phyloP scores from a whole-genome alignment of 2,113 vertebrate species.

The Heliornis fulica region DNA sequence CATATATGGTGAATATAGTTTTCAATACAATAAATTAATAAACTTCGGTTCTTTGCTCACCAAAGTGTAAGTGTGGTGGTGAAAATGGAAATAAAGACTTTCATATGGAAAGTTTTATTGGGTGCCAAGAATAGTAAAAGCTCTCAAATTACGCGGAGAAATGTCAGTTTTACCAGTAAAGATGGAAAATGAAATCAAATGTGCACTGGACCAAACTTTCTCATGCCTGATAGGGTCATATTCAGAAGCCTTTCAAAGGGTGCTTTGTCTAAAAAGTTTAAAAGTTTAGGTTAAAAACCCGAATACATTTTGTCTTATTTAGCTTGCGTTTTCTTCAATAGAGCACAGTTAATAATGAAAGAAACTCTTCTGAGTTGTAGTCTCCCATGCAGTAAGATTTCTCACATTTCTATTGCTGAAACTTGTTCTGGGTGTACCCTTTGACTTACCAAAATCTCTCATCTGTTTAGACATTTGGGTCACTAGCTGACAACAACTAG shows the following conservation, averaged over 20 bases:
- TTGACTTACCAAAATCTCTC: background rate
- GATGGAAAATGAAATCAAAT: slow-evolving; percentile 42
- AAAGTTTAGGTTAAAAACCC: background rate
- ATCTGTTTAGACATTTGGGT: background rate
- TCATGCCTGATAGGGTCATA: slow-evolving; percentile 17
- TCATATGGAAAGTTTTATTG: slow-evolving; percentile 38
- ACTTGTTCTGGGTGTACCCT: background rate
- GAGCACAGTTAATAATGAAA: background rate
- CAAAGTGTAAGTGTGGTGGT: slow-evolving; percentile 10
- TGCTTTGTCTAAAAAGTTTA: slow-evolving; percentile 38
- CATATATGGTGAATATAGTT: background rate
- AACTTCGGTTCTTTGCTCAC: background rate
- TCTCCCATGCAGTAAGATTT: background rate
- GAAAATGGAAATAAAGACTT: slow-evolving; percentile 35
- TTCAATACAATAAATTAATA: slow-evolving; percentile 13
- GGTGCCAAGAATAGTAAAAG: slow-evolving; percentile 42
- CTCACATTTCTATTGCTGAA: background rate
- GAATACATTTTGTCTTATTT: background rate
- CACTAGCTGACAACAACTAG: background rate
- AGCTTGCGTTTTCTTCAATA: background rate
- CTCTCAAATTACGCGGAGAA: slow-evolving; percentile 36
- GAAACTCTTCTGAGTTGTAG: background rate
- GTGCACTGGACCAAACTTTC: background rate
- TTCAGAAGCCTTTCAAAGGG: slow-evolving; percentile 18
- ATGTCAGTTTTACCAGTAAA: slow-evolving; percentile 38